Evolutionary conservation across 2,888 invertebrate genomes (phyloP), one percentile per base, ranked within the genome.

Genomic region (Apamea monoglypha): DNA sequence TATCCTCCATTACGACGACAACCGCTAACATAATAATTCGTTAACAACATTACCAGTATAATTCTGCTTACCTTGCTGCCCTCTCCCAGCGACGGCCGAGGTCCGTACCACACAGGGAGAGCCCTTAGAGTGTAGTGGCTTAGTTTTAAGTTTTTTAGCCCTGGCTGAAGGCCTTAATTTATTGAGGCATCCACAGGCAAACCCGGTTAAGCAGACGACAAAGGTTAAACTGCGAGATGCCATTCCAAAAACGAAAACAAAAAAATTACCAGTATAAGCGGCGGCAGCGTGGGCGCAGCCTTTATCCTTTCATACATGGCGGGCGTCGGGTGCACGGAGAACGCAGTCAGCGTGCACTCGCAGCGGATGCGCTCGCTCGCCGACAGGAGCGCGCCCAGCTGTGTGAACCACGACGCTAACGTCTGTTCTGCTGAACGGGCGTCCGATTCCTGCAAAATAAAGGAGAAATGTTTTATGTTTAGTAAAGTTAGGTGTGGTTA

Each of bases 291-390:
- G 8, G 88, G 96, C 79, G 95, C 94, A 2, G 84, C 86, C 87
- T 97, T 95, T 72, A 98, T 97, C 86, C 96, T 94, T 47, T 97
- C 97, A 91, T 97, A 97, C 93, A 97, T 97, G 21, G 94, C 94
- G 59, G 96, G 95, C 14, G 98, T 97, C 7, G 98, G 98, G 90
- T 98, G 97, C 74, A 98, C 95, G 69, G 98, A 98, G 95, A 98
- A 98, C 1, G 98, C 98, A 0, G 98, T 98, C 64, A 98, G 96
- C 0, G 98, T 95, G 91, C 98, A 98, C 95, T 98, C 98, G 87
- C 97, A 97, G 71, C 97, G 97, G 53, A 98, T 97, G 32, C 97
- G 97, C 40, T 97, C 94, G 91, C 98, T 97, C 76, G 96, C 96
- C 40, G 97, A 94, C 61, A 98, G 95, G 68, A 98, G 93, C 71